A percentile compares a stretch with the other conserved stretches of the same genome.
Evolutionary conservation across 2,113 vertebrate genomes (phyloP).

Genomic region (Podilymbus podiceps): DNA sequence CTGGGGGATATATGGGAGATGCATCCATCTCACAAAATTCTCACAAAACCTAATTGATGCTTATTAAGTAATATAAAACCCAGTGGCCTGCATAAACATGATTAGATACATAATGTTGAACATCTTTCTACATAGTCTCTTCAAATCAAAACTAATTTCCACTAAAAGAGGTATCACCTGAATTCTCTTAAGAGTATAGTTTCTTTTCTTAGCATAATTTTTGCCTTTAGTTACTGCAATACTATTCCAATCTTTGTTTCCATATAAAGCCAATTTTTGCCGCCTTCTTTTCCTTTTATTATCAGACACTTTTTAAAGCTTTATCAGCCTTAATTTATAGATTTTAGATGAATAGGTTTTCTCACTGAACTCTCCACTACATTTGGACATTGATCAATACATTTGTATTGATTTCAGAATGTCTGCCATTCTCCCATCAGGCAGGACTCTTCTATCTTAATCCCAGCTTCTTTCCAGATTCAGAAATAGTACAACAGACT

Average conservation of each 20-base stretch:
- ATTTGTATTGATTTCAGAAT: background rate
- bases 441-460: background rate
- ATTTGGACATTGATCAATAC: background rate
- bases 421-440: background rate
- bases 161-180: background rate
- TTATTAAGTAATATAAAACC: background rate
- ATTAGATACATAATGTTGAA: background rate
- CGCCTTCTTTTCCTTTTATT: background rate
- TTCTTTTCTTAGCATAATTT: background rate
- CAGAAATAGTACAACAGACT: background rate
- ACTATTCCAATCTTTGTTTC: background rate
- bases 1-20: background rate
- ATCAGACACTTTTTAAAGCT: background rate
- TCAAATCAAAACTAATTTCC: background rate
- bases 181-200: background rate
- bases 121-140: background rate
- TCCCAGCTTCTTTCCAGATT: background rate
- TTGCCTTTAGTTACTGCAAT: background rate
- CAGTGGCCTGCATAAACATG: background rate
- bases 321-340: background rate
- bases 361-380: background rate
- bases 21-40: background rate
- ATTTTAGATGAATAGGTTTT: background rate
- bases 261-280: background rate
- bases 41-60: background rate